Conservation (phyloP, 2,113 vertebrate genomes). For the Perca fluviatilis region DNA sequence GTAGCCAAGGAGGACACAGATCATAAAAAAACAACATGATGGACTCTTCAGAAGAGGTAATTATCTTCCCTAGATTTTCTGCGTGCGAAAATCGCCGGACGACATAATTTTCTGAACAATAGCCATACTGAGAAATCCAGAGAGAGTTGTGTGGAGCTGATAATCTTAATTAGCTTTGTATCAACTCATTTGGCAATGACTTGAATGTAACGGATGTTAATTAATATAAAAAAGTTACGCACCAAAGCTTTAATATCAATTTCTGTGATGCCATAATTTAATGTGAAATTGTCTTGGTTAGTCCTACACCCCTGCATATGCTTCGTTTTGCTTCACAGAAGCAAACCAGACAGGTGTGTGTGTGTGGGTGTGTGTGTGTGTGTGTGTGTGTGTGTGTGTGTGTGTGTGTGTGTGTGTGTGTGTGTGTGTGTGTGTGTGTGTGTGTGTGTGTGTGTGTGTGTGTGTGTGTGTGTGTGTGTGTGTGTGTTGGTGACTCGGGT, state of each 20-base stretch:
- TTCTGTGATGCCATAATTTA: neutral
- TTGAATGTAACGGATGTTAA: too few relatives aligned
- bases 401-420: neutral
- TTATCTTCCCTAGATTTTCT: too few relatives aligned
- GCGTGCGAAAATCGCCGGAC: too few relatives aligned
- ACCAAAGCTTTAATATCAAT: neutral
- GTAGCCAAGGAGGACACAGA: too few relatives aligned
- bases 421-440: slow-evolving; percentile 21
- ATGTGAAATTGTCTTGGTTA: neutral
- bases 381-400: slow-evolving; percentile 12
- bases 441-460: slow-evolving; percentile 11
- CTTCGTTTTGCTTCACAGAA: neutral
- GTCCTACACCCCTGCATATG: neutral
- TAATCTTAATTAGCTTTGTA: too few relatives aligned
- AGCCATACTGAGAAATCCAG: too few relatives aligned
- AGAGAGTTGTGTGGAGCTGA: too few relatives aligned
- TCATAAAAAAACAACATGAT: too few relatives aligned
- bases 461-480: slow-evolving; percentile 11
- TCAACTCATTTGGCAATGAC: too few relatives aligned
- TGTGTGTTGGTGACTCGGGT: neutral
- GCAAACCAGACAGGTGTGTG: neutral
- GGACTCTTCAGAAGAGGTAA: too few relatives aligned
- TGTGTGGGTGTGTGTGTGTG: slow-evolving; percentile 25
- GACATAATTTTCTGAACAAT: too few relatives aligned
- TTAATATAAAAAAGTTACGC: too few relatives aligned